A percentile compares a stretch with the other conserved stretches of the same genome.
Conservation (phyloP, 2,113 vertebrate genomes). For the Labeo catla region DNA sequence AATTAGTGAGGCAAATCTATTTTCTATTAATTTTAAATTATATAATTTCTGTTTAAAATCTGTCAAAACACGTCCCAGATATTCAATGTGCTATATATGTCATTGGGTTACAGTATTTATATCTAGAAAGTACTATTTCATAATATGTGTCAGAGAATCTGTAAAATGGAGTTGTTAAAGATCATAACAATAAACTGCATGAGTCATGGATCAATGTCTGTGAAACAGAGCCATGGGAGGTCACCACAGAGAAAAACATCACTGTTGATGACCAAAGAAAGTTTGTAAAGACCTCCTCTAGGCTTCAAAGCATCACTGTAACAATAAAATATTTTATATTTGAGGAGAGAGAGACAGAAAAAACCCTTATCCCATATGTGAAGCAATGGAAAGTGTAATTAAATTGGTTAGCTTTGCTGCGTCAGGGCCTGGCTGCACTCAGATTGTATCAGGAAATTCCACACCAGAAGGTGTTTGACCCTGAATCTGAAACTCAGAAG, state of each 20-base stretch:
- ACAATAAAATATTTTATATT: neutral
- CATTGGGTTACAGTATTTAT: neutral
- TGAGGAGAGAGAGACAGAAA: neutral
- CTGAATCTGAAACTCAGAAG: neutral
- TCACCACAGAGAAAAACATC: neutral
- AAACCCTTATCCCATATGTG: neutral
- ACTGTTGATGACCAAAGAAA: neutral
- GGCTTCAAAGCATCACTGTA: neutral
- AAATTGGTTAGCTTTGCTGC: neutral
- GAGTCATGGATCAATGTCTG: neutral
- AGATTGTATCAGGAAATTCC: neutral
- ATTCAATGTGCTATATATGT: neutral
- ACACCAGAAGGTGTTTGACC: neutral
- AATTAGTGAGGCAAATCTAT: neutral
- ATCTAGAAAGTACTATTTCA: neutral
- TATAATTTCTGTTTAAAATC: neutral
- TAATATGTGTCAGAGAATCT: neutral
- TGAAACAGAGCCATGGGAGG: neutral
- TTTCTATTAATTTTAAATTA: neutral
- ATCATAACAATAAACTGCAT: constrained; percentile 12
- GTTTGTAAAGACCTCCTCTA: neutral
- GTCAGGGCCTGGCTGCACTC: neutral
- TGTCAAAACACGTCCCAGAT: neutral
- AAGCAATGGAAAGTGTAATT: neutral
- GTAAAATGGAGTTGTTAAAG: neutral